These are phyloP conservation scores for Drosophila subsilvestris DNA, from an alignment of 2,888 invertebrate species.

Conservation along the genomic window DNA sequence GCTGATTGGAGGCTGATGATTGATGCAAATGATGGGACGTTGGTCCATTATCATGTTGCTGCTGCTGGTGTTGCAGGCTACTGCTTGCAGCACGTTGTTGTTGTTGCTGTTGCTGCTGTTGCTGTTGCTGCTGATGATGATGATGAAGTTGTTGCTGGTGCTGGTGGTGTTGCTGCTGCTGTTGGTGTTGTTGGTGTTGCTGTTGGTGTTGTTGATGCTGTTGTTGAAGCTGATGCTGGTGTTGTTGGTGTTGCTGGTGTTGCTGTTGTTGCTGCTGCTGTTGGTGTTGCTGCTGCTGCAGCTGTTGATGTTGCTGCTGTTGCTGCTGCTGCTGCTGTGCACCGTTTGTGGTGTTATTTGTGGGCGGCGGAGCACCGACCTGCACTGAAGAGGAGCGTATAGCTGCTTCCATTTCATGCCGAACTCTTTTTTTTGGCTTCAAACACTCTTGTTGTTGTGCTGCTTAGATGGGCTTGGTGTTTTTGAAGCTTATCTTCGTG, in stretches of 20 bases:
- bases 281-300: slow-evolving; percentile 50
- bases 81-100: slow-evolving; percentile 64
- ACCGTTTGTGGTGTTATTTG: slow-evolving; percentile 80
- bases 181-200: slow-evolving; percentile 53
- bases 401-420: slow-evolving; percentile 85
- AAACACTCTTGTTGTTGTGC: slow-evolving; percentile 76
- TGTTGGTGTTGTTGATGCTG: slow-evolving; percentile 60
- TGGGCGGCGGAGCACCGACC: slow-evolving; percentile 84
- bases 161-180: slow-evolving; percentile 55
- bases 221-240: slow-evolving; percentile 51
- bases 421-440: slow-evolving; percentile 82
- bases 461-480: slow-evolving; percentile 32
- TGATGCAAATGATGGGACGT: slow-evolving; percentile 75
- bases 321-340: slow-evolving; percentile 78
- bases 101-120: slow-evolving; percentile 57
- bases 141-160: slow-evolving; percentile 55
- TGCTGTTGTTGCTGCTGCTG: slow-evolving; percentile 45
- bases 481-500: slow-evolving; percentile 12
- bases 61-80: slow-evolving; percentile 62
- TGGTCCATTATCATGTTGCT: slow-evolving; percentile 78
- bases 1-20: slow-evolving; percentile 69
- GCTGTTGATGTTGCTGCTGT: slow-evolving; percentile 66
- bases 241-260: slow-evolving; percentile 53
- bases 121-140: slow-evolving; percentile 59
- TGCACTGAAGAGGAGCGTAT: slow-evolving; percentile 85